Conservation (phyloP, 2,888 invertebrate genomes). For the Microdon myrmicae region DNA sequence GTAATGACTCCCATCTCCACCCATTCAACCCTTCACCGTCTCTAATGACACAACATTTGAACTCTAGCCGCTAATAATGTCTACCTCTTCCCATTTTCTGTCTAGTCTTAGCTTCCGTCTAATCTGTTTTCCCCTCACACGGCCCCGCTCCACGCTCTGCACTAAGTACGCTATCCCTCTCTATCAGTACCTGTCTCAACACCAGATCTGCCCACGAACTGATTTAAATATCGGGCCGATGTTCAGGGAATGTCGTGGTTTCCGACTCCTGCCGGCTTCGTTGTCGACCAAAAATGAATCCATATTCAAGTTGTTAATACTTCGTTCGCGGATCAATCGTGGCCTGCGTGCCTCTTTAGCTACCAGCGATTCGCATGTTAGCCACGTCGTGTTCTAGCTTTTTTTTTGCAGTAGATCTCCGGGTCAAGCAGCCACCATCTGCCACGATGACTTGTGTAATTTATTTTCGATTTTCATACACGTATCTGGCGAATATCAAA, state of each 20-base stretch:
- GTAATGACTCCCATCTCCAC: too few species aligned
- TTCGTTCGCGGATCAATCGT: neutral
- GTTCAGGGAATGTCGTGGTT: conserved; percentile 12
- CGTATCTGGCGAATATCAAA: conserved; percentile 34
- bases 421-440: conserved; percentile 16
- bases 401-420: conserved; percentile 13
- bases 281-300: conserved; percentile 19
- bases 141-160: too few species aligned
- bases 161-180: too few species aligned
- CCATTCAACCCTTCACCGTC: too few species aligned
- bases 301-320: conserved; percentile 5
- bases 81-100: too few species aligned
- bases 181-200: too few species aligned
- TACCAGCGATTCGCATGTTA: conserved; percentile 12
- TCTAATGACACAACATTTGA: too few species aligned
- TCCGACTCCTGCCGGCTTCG: conserved; percentile 1
- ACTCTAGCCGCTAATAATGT: too few species aligned
- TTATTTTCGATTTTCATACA: conserved; percentile 41
- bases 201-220: too few species aligned
- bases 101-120: too few species aligned
- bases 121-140: too few species aligned
- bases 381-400: conserved; percentile 23
- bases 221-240: conserved; percentile 9
- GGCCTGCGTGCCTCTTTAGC: conserved; percentile 3
- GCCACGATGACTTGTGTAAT: conserved; percentile 23